These are phyloP conservation scores for Falcunculus frontatus DNA, from an alignment of 2,113 vertebrate species.

Conservation along the genomic window DNA sequence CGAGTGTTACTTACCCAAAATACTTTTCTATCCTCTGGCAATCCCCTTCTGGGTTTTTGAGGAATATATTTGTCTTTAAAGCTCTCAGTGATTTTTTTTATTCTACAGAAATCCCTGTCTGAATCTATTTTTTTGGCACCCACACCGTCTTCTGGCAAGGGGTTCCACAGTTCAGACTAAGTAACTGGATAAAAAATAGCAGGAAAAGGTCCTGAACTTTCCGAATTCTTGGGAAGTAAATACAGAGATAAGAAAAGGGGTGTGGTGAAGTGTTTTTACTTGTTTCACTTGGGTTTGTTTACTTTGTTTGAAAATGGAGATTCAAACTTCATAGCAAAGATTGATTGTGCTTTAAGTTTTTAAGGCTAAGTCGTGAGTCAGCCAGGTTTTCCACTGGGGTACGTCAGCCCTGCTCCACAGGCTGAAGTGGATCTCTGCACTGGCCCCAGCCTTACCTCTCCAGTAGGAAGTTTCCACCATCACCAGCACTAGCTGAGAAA, in stretches of 20 bases:
- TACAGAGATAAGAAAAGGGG: not conserved
- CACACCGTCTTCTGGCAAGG: not conserved
- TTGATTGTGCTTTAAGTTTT: not conserved
- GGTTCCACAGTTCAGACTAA: not conserved
- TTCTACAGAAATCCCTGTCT: not conserved
- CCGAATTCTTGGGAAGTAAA: not conserved
- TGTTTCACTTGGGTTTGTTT: not conserved
- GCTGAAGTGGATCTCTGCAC: not conserved
- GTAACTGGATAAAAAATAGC: not conserved
- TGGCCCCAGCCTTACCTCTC: not conserved
- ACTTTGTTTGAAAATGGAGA: not conserved
- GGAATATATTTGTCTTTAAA: not conserved
- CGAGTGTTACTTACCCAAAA: not conserved
- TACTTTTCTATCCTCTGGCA: not conserved
- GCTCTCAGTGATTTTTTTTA: not conserved
- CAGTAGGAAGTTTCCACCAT: not conserved
- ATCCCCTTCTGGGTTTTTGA: not conserved
- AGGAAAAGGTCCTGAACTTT: not conserved
- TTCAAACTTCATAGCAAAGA: rapidly evolving
- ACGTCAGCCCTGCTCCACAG: not conserved
- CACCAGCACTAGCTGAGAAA: not conserved
- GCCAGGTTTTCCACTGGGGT: not conserved
- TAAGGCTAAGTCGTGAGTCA: not conserved
- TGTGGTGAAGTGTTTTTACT: not conserved
- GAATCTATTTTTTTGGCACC: not conserved